A percentile compares a stretch with the other conserved stretches of the same genome.
These are phyloP conservation scores for Promerops cafer DNA, from an alignment of 2,113 vertebrate species.

Conservation along the genomic window DNA sequence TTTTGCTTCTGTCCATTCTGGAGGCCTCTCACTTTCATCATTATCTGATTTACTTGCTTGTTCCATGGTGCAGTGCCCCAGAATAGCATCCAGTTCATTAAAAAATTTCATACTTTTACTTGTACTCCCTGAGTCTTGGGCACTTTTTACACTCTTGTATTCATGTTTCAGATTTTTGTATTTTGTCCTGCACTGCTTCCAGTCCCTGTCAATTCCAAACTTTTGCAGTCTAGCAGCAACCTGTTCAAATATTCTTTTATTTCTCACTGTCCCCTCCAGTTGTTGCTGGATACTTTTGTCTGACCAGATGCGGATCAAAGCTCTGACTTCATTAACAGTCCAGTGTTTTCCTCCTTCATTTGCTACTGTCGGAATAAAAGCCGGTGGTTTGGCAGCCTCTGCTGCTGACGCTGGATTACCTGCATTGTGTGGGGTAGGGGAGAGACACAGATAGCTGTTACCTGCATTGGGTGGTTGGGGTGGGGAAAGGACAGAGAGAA, in stretches of 20 bases:
- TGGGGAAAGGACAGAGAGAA: neutral
- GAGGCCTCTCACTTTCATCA: constrained; percentile 16
- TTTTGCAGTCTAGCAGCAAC: constrained; percentile 83
- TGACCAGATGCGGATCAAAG: constrained; percentile 83
- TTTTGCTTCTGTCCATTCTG: constrained; percentile 34
- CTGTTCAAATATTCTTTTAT: constrained; percentile 91
- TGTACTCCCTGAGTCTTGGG: constrained; percentile 69
- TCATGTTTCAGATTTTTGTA: constrained; percentile 92
- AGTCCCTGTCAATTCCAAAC: constrained; percentile 85
- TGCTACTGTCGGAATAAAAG: constrained; percentile 66
- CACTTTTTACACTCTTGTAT: constrained; percentile 81
- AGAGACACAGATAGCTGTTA: constrained; percentile 45
- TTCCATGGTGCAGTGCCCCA: constrained; percentile 74
- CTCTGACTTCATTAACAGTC: constrained; percentile 85
- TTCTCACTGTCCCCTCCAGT: constrained; percentile 82
- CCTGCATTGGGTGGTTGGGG: neutral
- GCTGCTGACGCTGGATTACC: constrained; percentile 51
- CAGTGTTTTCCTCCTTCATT: constrained; percentile 89
- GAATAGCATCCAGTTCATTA: constrained; percentile 82
- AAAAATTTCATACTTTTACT: constrained; percentile 88
- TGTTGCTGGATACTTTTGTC: constrained; percentile 79
- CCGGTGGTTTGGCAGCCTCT: constrained; percentile 32
- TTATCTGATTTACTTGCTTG: constrained; percentile 52
- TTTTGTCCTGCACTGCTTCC: constrained; percentile 92
- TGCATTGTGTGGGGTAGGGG: constrained; percentile 35